Conservation (phyloP, 2,113 vertebrate species). For the Tetraodon nigroviridis region DNA sequence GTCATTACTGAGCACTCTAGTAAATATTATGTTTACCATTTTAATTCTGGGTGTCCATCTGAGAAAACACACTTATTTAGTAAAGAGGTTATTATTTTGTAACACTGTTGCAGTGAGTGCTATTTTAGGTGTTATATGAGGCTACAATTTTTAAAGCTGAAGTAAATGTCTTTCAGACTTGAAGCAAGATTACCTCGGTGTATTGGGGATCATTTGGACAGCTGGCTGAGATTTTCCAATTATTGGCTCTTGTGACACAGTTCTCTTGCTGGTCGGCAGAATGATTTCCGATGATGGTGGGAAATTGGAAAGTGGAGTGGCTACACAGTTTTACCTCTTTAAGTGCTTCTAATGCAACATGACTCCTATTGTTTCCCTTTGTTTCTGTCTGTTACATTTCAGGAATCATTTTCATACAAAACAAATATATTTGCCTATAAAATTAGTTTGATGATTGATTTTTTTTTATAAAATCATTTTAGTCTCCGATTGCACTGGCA, state of each 20-base stretch:
- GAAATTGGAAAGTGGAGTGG: slow-evolving; percentile 42
- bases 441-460: slow-evolving; percentile 45
- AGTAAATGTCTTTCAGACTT: slow-evolving; percentile 45
- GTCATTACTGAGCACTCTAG: too few species aligned
- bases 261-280: slow-evolving; percentile 33
- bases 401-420: slow-evolving; percentile 25
- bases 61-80: not conserved
- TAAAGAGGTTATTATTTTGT: not conserved
- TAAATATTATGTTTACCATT: too few species aligned
- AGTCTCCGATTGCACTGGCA: too few species aligned
- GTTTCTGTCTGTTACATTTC: slow-evolving; percentile 11
- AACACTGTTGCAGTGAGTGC: not conserved
- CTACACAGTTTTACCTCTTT: slow-evolving; percentile 13
- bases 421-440: slow-evolving; percentile 35
- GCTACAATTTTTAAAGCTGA: slow-evolving; percentile 33
- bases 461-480: slow-evolving; percentile 11
- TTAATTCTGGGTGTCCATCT: not conserved
- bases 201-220: slow-evolving; percentile 61
- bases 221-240: slow-evolving; percentile 63
- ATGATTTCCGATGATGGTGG: slow-evolving; percentile 40
- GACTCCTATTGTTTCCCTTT: not conserved
- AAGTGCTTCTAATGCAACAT: slow-evolving; percentile 8
- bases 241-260: slow-evolving; percentile 53
- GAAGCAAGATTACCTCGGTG: slow-evolving; percentile 54
- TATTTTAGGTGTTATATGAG: slow-evolving; percentile 30